Conservation (phyloP, 2,797 vertebrate species). For the Galago senegalensis region DNA sequence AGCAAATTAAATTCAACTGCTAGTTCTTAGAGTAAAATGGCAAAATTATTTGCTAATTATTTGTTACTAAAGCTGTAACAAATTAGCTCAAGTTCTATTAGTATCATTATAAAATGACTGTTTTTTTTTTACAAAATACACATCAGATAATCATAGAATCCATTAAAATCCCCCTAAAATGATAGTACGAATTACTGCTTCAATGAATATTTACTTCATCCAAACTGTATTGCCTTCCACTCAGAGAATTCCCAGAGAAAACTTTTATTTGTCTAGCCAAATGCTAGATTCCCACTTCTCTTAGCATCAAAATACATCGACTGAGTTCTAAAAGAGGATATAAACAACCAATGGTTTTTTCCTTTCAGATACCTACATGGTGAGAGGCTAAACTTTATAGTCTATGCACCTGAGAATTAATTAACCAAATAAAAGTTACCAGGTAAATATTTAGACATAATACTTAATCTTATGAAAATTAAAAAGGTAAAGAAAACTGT, state of each 20-base stretch:
- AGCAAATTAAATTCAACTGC: background rate
- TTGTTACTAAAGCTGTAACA: slow-evolving; percentile 4
- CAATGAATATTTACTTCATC: background rate
- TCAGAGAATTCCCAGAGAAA: slow-evolving; percentile 63
- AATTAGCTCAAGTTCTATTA: background rate
- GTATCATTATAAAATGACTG: background rate
- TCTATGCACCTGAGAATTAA: slow-evolving; percentile 82
- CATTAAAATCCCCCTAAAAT: background rate
- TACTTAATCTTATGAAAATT: slow-evolving; percentile 86
- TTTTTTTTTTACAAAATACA: slow-evolving; percentile 23
- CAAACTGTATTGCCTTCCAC: slow-evolving; percentile 34
- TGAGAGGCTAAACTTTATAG: slow-evolving; percentile 77
- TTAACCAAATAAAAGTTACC: slow-evolving; percentile 83
- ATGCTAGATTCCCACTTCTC: slow-evolving; percentile 65
- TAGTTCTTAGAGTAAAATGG: background rate
- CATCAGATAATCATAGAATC: background rate
- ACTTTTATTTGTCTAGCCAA: slow-evolving; percentile 70
- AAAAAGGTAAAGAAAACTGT: slow-evolving; percentile 72
- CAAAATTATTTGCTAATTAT: slow-evolving; percentile 28
- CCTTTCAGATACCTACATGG: slow-evolving; percentile 48
- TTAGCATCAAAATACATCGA: slow-evolving; percentile 77
- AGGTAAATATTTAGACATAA: slow-evolving; percentile 76
- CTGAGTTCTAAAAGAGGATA: slow-evolving; percentile 69
- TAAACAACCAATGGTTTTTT: slow-evolving; percentile 78
- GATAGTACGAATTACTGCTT: background rate